Base-by-base conservation (phyloP, 2,113 vertebrate genomes). In the Corythornis vintsioides region DNA sequence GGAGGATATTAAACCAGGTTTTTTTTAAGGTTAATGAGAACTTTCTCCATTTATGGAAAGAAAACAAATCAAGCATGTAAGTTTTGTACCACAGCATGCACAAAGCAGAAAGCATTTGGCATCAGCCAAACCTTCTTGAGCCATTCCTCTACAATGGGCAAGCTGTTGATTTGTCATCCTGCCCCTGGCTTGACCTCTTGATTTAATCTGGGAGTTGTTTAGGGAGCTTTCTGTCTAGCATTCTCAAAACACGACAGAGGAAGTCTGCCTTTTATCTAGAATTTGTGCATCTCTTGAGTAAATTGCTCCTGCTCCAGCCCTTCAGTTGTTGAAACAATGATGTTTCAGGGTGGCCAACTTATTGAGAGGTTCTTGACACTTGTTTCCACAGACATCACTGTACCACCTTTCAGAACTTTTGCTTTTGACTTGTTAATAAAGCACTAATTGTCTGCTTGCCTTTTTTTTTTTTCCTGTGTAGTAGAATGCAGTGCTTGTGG, bases 251-350 rank as follows among this genome's bases (percentile, higher is more conserved):
- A 65, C n/a, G 82, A 61, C 78, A 91, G 40, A 35, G 56, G 33
- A 88, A 80, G 16, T 25, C 60, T 76, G 22, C 47, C 83, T 88
- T 70, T 83, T 76, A 2, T 50, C 71, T 57, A 29, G 66, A 45
- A 72, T 82, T 87, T 87, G 72, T 91, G 75, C 76, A 80, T 63
- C 72, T 94, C 72, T 63, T 63, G 55, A 74, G 83, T 88, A 92
- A 95, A 93, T 81, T 77, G 76, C 38, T 94, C 47, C 60, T 88
- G 60, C 76, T 93, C 72, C 80, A 92, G 69, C 64, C 59, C 72
- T 93, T 90, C 89, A 74, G 83, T 76, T 77, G 88, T 86, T 33
- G 33, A 33, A 88, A 11, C 50, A 47, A 26, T 15, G 25, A 31
- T 87, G 43, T 74, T 24, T 72, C 31, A 15, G 20, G 14, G 26